These are phyloP conservation scores for Apotomis betuletana DNA, from an alignment of 2,888 invertebrate species.

Conservation along the genomic window DNA sequence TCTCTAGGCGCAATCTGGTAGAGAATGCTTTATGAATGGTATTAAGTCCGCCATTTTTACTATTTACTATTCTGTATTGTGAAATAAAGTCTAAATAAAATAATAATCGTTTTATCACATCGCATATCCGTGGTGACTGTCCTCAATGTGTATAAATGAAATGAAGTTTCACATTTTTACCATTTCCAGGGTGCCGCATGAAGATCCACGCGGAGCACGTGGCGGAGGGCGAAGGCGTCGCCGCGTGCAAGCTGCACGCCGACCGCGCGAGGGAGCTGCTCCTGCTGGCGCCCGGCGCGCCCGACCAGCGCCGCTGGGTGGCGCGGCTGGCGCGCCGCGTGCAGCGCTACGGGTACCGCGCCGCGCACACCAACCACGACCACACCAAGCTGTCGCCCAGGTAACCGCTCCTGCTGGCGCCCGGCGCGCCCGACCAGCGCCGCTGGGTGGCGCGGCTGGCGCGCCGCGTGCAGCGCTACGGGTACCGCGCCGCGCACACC, in stretches of 20 bases:
- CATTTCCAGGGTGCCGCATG: constrained; percentile 91
- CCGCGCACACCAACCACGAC: constrained; percentile 87
- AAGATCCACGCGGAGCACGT: constrained; percentile 99
- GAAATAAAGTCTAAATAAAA: no score
- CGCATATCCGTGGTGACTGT: no score
- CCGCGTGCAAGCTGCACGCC: constrained; percentile 98
- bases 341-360: constrained; percentile 96
- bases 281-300: constrained; percentile 91
- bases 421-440: constrained; percentile 88
- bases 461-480: constrained; percentile 78
- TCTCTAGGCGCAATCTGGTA: no score
- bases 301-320: constrained; percentile 97
- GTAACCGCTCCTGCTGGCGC: constrained; percentile 84
- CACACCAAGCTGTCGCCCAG: constrained; percentile 68
- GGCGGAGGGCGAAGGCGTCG: constrained; percentile 87
- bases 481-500: constrained; percentile 91
- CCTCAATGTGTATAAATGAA: no score
- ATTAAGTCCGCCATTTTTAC: no score
- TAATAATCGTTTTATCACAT: no score
- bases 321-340: constrained; percentile 94
- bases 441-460: constrained; percentile 16
- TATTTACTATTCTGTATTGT: no score
- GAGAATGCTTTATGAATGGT: no score
- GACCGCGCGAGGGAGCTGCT: constrained; percentile 98
- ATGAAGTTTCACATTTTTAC: no score